phyloP scores from a whole-genome alignment of 2,888 invertebrate species.

The Thyatira batis region DNA sequence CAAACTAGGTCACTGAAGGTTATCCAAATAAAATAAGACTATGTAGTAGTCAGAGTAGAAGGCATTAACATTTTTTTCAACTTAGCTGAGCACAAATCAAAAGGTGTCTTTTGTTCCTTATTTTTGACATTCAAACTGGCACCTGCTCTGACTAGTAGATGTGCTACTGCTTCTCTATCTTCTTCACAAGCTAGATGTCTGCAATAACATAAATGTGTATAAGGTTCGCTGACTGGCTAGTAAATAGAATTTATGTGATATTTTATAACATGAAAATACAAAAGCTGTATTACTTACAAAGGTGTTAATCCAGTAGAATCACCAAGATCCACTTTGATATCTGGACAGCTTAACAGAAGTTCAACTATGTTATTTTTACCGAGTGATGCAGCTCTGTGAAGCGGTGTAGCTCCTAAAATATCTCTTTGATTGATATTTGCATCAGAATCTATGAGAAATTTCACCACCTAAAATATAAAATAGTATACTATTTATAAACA shows the following conservation, averaged over 20 bases:
- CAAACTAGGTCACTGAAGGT: too few relatives aligned
- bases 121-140: conserved; percentile 84
- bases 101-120: conserved; percentile 85
- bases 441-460: conserved; percentile 84
- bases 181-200: conserved; percentile 93
- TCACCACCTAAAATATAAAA: conserved; percentile 82
- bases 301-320: conserved; percentile 90
- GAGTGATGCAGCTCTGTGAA: conserved; percentile 91
- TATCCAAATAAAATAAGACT: too few relatives aligned
- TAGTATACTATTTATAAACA: too few relatives aligned
- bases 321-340: conserved; percentile 79
- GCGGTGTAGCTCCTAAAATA: conserved; percentile 86
- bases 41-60: too few relatives aligned
- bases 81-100: conserved; percentile 81
- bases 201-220: conserved; percentile 30
- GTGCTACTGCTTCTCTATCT: conserved; percentile 85
- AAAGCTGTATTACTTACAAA: conserved; percentile 76
- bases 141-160: conserved; percentile 85
- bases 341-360: conserved; percentile 82
- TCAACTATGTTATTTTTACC: conserved; percentile 87
- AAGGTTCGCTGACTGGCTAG: background rate
- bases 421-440: conserved; percentile 88
- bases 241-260: too few relatives aligned
- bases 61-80: conserved; percentile 50
- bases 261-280: background rate